Base-by-base conservation (phyloP, 2,113 vertebrate genomes). In the Genyomyrus donnyi region DNA sequence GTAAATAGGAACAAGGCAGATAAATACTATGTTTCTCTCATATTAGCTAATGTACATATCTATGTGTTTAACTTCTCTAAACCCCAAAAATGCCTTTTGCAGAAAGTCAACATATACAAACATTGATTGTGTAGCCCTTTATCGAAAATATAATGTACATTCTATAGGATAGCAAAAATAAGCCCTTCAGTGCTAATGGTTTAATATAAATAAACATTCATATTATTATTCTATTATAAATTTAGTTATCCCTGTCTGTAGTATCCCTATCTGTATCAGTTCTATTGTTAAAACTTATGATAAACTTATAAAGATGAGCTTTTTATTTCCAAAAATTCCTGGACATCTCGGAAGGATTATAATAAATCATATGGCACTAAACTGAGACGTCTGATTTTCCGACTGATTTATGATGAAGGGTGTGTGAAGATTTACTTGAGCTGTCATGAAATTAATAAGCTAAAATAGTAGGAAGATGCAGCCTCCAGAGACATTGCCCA, bases 121-220 rank as follows among this genome's bases (percentile, higher is more conserved):
- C 85, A 87, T 35, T 35, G 48, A 84, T 84, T n/a, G 35, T 42
- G 31, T 42, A 80, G 35, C 74, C 35, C 31, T 86, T 49, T 86
- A 86, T 27, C 85, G n/a, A 35, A 35, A 87, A 56, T 53, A 52
- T 52, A 35, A 27, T 56, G 83, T 87, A 52, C 85, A 87, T 53
- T 87, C 48, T 87, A 48, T 53, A 87, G 50, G 31, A 49, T 53
- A 87, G n/a, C 27, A 56, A 87, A 87, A 87, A 87, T 53, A 52
- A 87, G 48, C 17, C 85, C 50, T 56, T 87, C 85, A 53, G 85
- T 87, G 49, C 17, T 87, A 87, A 87, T 87, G 85, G 49, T 87
- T 87, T 27, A 86, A 50, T 86, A 86, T 19, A 87, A 85, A 53
- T 87, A 87, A 87, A 87, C 50, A 56, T 53, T 87, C 50, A 56